Base-by-base conservation (phyloP, 2,888 invertebrate genomes). In the Cybosia mesomella region DNA sequence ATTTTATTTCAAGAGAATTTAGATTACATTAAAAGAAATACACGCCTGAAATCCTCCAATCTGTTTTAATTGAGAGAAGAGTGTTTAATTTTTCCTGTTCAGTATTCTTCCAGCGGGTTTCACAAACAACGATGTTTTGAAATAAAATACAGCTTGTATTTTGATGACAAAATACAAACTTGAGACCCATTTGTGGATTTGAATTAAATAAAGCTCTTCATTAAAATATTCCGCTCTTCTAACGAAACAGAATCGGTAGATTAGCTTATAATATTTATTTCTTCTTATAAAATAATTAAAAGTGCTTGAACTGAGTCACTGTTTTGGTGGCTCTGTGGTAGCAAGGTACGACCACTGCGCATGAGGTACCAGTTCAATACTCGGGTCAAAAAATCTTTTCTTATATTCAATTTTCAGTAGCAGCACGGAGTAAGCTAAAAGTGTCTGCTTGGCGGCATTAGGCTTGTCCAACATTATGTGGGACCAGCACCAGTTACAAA, bases 21-120 rank as follows among this genome's bases (percentile, higher is more conserved):
- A 59, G 4, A 59, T 39, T 39, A 18, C 22, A 39, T 22, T 59
- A 59, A 59, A 34, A 39, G 24, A 60, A 66, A 53, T 34, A 39
- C 18, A 60, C 36, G 28, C 36, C 43, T 28, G 15, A 32, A 61
- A 57, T 57, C 57, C 32, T 13, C 43, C 28, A 55, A 61, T 43
- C 43, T 32, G 54, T 21, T 61, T 66, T 43, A 61, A 61, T 67
- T 61, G 57, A 28, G 66, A 61, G 61, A 67, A 63, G 63, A 43
- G 22, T 39, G 63, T 53, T 53, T 53, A 58, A 53, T 64, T 65
- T 58, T 59, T 58, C 53, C 65, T 65, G 65, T 65, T 65, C 53
- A 34, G n/a, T 24, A 53, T 53, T 65, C 58, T 65, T 65, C 49
- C 24, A 32, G 28, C 13, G 11, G 58, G 58, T 22, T 49, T 65